A percentile compares a stretch with the other conserved stretches of the same genome.
Evolutionary conservation across 92 coral and sea anemone species (phyloP).

Genomic region (Palythoa grandis): DNA sequence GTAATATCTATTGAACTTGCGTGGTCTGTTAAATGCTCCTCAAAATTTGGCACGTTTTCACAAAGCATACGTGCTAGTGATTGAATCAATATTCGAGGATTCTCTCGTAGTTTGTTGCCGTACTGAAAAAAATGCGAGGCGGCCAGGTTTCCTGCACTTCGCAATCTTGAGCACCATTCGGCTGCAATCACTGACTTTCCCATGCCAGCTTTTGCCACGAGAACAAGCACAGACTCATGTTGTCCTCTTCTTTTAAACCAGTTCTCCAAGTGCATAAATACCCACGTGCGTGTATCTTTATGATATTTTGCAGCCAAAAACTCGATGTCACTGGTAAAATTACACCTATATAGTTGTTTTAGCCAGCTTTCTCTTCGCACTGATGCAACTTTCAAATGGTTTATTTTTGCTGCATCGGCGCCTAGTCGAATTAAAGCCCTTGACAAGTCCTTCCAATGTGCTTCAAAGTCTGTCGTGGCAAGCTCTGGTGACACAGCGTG

Average conservation of each 20-base stretch:
- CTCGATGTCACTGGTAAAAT: conserved; percentile 61
- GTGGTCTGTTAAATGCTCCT: conserved; percentile 53
- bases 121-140: conserved; percentile 68
- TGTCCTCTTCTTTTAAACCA: conserved; percentile 60
- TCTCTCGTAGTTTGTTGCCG: conserved; percentile 53
- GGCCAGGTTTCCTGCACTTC: conserved; percentile 22
- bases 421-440: conserved; percentile 45
- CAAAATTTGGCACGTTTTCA: conserved; percentile 60
- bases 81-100: conserved; percentile 68
- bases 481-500: conserved; percentile 31
- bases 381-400: conserved; percentile 6
- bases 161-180: conserved; percentile 51
- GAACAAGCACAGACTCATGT: conserved; percentile 56
- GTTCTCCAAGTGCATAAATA: conserved; percentile 47
- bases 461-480: conserved; percentile 18
- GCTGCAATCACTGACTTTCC: conserved; percentile 79
- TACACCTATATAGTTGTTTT: conserved; percentile 50
- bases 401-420: conserved; percentile 27
- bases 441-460: conserved; percentile 32
- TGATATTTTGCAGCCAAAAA: conserved; percentile 40
- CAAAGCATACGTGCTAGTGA: conserved; percentile 67
- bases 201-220: conserved; percentile 74
- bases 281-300: conserved; percentile 68
- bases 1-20: conserved; percentile 42
- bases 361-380: conserved; percentile 39